phyloP scores from a whole-genome alignment of 1,140 invertebrate species.

The Euglossa dilemma region DNA sequence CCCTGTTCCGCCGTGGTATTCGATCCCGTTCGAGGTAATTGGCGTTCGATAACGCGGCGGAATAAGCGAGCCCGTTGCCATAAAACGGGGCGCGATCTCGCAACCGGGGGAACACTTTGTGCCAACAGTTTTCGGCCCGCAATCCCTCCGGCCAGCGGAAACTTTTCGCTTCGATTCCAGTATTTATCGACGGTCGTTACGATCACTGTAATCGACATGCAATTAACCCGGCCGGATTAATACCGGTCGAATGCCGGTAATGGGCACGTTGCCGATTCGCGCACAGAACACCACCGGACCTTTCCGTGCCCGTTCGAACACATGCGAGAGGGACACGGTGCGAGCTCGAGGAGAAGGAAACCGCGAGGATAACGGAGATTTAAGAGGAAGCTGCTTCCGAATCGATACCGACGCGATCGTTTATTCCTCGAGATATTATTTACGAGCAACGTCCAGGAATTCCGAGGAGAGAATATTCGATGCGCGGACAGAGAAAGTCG shows the following conservation, averaged over 20 bases:
- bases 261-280: constrained; percentile 56
- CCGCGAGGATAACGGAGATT: background rate
- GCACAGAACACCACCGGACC: too few species aligned
- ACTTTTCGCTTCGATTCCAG: constrained; percentile 65
- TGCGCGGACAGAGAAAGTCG: too few species aligned
- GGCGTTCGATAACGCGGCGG: constrained; percentile 24
- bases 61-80: constrained; percentile 11
- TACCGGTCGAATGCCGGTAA: constrained; percentile 64
- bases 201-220: constrained; percentile 69
- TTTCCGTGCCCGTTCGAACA: too few species aligned
- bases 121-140: constrained; percentile 34
- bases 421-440: background rate
- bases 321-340: background rate
- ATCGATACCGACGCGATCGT: background rate
- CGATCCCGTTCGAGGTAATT: background rate
- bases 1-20: too few species aligned
- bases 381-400: background rate
- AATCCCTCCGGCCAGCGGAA: constrained; percentile 35
- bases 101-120: constrained; percentile 8
- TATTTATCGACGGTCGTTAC: constrained; percentile 66
- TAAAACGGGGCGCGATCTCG: constrained; percentile 14
- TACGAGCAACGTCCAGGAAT: background rate
- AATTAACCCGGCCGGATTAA: constrained; percentile 65
- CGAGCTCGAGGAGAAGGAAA: background rate
- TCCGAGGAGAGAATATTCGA: too few species aligned